Percentiles rank a stretch among this genome's conserved stretches.
These are phyloP conservation scores for Chaetogeoica ovagalla DNA, from an alignment of 2,888 invertebrate species.

Conservation along the genomic window DNA sequence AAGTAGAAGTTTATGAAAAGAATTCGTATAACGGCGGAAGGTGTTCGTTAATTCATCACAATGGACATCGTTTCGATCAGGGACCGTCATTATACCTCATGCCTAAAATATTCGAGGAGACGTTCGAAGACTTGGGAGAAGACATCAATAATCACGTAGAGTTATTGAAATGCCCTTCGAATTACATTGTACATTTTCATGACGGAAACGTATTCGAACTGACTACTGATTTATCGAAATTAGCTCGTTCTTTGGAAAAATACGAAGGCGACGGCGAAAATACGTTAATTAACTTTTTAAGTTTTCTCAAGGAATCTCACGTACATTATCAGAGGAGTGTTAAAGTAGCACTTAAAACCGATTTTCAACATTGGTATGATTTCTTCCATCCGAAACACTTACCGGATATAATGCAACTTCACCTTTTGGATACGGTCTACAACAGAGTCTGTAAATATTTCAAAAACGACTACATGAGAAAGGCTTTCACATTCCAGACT, in stretches of 20 bases:
- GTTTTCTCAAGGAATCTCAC: conserved; percentile 36
- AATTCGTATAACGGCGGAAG: conserved; percentile 45
- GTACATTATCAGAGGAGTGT: conserved; percentile 38
- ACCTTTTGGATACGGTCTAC: conserved; percentile 39
- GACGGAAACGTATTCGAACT: conserved; percentile 42
- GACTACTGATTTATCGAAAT: conserved; percentile 34
- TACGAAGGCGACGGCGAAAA: conserved; percentile 28
- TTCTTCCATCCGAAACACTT: conserved; percentile 35
- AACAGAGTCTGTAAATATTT: conserved; percentile 43
- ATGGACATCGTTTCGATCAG: conserved; percentile 45
- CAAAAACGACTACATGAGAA: conserved; percentile 46
- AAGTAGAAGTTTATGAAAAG: conserved; percentile 46
- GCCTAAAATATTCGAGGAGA: conserved; percentile 47
- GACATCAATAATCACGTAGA: conserved; percentile 35
- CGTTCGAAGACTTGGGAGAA: conserved; percentile 42
- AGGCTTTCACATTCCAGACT: conserved; percentile 41
- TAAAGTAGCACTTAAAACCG: conserved; percentile 29
- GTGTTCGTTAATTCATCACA: conserved; percentile 29
- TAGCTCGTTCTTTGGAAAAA: conserved; percentile 33
- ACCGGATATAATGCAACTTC: conserved; percentile 29
- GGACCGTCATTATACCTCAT: conserved; percentile 42
- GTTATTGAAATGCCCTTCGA: conserved; percentile 36
- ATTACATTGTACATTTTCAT: conserved; percentile 41
- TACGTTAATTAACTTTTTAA: conserved; percentile 35
- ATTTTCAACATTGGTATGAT: conserved; percentile 46